Base-by-base conservation (phyloP, 1,140 invertebrate genomes). In the Drosophila trapezifrons region DNA sequence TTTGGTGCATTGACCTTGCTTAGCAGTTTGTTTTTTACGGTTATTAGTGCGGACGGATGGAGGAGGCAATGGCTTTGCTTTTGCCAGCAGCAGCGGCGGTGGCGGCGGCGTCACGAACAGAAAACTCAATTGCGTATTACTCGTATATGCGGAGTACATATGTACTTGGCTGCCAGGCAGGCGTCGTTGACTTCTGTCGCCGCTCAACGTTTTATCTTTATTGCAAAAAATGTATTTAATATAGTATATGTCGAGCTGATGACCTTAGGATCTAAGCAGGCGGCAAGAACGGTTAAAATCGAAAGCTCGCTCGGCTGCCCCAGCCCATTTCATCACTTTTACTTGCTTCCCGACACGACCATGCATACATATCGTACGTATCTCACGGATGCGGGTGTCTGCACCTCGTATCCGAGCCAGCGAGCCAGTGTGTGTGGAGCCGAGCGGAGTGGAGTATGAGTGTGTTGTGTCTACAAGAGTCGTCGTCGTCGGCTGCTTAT, bases 101-200 rank as follows among this genome's bases (percentile, higher is more conserved):
- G 22, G 57, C 54, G 32, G 17, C 60, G 29, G 67, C 67, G 66
- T 58, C 74, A 76, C 73, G 73, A 76, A 76, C 73, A 59, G 64
- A 66, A 65, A 76, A 77, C 75, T 76, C 75, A 77, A 77, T 77
- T 77, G 75, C 75, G 75, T 76, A 76, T 77, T 70, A 77, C 75
- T 49, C 66, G 76, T 56, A 47, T 58, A 71, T 58, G 69, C 13
- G 17, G 40, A 55, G 51, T 56, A 70, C 67, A 70, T 57, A 71
- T 69, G 67, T 70, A 71, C 66, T 57, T 25, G 43, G 62, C 20
- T 54, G 51, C 17, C 49, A 51, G 47, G 47, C 37, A 58, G 46
- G 46, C 70, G 73, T 76, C 73, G 73, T 76, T 76, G 73, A 76
- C 73, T 76, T 75, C 74, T 76, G 72, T 52, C 46, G 72, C 42